phyloP scores from a whole-genome alignment of 2,888 invertebrate genomes.

The Mesoligia furuncula region DNA sequence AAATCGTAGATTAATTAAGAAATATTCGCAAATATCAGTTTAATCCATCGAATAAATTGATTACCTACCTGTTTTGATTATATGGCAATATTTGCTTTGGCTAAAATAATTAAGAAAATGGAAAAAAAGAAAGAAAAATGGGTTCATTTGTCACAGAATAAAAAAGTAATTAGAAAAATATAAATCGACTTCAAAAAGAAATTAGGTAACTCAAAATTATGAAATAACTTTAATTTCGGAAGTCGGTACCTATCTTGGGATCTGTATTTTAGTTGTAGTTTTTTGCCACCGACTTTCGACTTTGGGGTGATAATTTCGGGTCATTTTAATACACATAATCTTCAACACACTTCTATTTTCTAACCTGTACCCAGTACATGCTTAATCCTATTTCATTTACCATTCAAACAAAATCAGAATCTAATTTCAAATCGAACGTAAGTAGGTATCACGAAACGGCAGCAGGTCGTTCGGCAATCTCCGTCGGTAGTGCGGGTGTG shows the following conservation, averaged over 20 bases:
- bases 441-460: slow-evolving; percentile 53
- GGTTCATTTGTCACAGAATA: background rate
- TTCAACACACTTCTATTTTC: background rate
- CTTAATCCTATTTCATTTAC: background rate
- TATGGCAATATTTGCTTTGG: background rate
- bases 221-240: too few relatives aligned
- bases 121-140: background rate
- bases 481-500: slow-evolving; percentile 82
- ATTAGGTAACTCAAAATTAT: too few relatives aligned
- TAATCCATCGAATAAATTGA: background rate
- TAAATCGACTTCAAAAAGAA: too few relatives aligned
- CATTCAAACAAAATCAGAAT: slow-evolving; percentile 22
- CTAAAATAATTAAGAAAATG: background rate
- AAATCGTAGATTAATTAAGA: slow-evolving; percentile 3
- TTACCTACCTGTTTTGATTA: background rate
- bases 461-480: slow-evolving; percentile 66
- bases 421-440: slow-evolving; percentile 47
- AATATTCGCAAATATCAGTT: slow-evolving; percentile 16
- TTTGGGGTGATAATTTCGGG: background rate
- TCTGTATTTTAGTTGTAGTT: too few relatives aligned
- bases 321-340: background rate
- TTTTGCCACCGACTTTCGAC: too few relatives aligned
- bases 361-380: background rate
- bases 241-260: too few relatives aligned
- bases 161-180: too few relatives aligned